Evolutionary conservation across 2,113 vertebrate species (phyloP).

Genomic region (Seriola dumerili): DNA sequence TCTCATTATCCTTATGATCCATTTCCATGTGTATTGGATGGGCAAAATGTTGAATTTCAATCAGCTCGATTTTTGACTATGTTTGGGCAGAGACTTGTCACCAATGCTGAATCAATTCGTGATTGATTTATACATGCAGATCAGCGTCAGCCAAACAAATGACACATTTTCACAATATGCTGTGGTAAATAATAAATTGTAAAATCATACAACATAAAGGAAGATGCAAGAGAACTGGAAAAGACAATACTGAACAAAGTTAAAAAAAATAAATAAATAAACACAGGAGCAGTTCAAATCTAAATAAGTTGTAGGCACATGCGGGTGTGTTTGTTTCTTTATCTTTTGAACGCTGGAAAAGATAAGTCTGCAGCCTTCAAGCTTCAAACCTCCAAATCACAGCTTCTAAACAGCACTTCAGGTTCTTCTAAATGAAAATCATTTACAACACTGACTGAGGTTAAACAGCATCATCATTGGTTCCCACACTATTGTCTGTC

Average conservation of each 20-base stretch:
- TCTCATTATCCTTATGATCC: neutral
- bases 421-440: constrained; percentile 67
- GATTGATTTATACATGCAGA: constrained; percentile 63
- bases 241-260: constrained; percentile 43
- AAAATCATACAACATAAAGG: constrained; percentile 38
- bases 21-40: neutral
- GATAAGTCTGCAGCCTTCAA: constrained; percentile 57
- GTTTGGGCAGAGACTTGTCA: constrained; percentile 24
- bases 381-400: constrained; percentile 58
- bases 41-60: neutral
- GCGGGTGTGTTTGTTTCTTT: constrained; percentile 74
- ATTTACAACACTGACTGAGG: constrained; percentile 57
- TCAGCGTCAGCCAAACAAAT: constrained; percentile 56
- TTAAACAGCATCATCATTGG: constrained; percentile 57
- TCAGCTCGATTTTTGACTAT: constrained; percentile 33
- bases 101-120: constrained; percentile 16
- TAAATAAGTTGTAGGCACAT: constrained; percentile 77
- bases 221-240: constrained; percentile 26
- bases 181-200: constrained; percentile 22
- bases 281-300: constrained; percentile 56
- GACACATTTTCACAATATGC: constrained; percentile 21
- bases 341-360: constrained; percentile 69
- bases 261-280: constrained; percentile 23
- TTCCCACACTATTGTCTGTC: constrained; percentile 46
- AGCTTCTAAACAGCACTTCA: constrained; percentile 76